phyloP scores from a whole-genome alignment of 2,888 invertebrate genomes.

The Argyresthia albistria region DNA sequence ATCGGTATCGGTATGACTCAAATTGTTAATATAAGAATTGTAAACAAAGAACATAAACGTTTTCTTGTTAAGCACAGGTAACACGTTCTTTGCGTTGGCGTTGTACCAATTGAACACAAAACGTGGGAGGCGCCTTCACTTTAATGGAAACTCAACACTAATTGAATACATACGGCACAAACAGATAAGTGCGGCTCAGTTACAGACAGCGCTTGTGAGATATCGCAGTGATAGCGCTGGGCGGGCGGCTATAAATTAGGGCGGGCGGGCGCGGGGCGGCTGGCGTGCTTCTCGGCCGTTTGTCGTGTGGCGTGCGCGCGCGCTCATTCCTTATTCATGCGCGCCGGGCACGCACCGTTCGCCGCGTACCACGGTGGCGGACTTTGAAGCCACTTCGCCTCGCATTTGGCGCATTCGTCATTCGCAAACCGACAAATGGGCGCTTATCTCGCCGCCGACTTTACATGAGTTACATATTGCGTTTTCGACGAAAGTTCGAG shows the following conservation, averaged over 20 bases:
- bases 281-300: slow-evolving; percentile 47
- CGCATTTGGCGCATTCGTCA: slow-evolving; percentile 19
- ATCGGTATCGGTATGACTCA: too few relatives aligned
- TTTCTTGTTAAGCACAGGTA: too few relatives aligned
- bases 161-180: slow-evolving; percentile 9
- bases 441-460: slow-evolving; percentile 10
- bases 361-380: slow-evolving; percentile 5
- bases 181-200: slow-evolving; percentile 13
- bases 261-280: slow-evolving; percentile 17
- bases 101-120: too few relatives aligned
- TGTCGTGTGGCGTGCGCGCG: slow-evolving; percentile 60
- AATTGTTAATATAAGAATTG: too few relatives aligned
- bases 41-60: too few relatives aligned
- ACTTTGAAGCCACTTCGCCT: slow-evolving; percentile 4
- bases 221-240: slow-evolving; percentile 21
- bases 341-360: slow-evolving; percentile 43
- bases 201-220: slow-evolving; percentile 35
- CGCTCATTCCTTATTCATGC: slow-evolving; percentile 70
- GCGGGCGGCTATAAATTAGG: slow-evolving; percentile 55
- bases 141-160: background rate
- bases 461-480: background rate
- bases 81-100: too few relatives aligned
- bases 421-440: slow-evolving; percentile 17
- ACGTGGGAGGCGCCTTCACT: too few relatives aligned
- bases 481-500: background rate